Base-by-base conservation (phyloP, 2,888 invertebrate species). In the Augochlorella aurata region DNA sequence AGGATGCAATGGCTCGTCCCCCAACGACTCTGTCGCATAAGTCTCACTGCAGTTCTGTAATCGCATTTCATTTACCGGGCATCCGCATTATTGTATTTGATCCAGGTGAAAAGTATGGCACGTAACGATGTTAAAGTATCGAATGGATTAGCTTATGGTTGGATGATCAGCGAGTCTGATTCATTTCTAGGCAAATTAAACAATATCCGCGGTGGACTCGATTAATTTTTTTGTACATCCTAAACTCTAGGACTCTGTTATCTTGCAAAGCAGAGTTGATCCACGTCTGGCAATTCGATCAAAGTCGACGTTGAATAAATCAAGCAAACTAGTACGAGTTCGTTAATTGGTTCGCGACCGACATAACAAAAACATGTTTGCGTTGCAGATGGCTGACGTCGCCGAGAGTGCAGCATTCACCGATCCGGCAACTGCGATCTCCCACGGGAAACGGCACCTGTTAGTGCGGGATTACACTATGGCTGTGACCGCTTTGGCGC, bases 371-470 rank as follows among this genome's bases (percentile, higher is more conserved):
- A 63, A 61, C 24, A n/a, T 12, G 44, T 74, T 67, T 21, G 52
- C 38, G 24, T 81, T 81, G 86, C 90, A 95, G 95, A 96, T 96
- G 96, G 94, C 95, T 18, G 96, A 96, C 79, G 93, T 93, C 70
- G 84, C 92, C n/a, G 95, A 95, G 91, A 92, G 90, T 67, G 85
- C 89, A 44, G 93, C 93, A 4, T 94, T 94, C 47, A 93, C 94
- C 29, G 94, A 95, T 74, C 93, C 95, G 0, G 90, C 94, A 1
- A 96, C 97, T 85, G 94, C 97, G 45, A 94, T 97, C 61, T 95
- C 96, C 16, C 95, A 96, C 78, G 98, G 98, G 2, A 96, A 97
- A 77, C 95, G 97, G 29, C 96, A 97, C 89, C 96, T 96, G 75
- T 95, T 97, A n/a, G 96, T 98, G 0, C 96, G 95, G 89, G 97